phyloP scores from a whole-genome alignment of 92 coral and sea anemone species.

The Siderastrea siderea region DNA sequence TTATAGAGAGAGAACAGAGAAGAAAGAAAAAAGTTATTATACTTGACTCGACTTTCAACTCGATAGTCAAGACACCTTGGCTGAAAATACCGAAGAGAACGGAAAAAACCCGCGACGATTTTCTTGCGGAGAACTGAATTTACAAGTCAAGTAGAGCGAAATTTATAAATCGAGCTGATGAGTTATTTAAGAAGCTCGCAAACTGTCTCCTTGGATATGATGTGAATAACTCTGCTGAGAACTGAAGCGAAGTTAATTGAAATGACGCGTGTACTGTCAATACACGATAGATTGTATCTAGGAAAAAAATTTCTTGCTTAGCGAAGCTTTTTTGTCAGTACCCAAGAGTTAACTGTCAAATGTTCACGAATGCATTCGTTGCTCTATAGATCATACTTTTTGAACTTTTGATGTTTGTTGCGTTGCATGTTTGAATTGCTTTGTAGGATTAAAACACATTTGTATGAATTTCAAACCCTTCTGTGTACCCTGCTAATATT shows the following conservation, averaged over 20 bases:
- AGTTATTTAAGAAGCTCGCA: constrained; percentile 47
- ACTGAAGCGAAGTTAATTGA: constrained; percentile 61
- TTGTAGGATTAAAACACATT: constrained; percentile 82
- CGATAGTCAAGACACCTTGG: constrained; percentile 26
- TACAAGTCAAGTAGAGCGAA: constrained; percentile 31
- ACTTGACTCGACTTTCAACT: constrained; percentile 44
- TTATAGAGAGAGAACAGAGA: constrained; percentile 10
- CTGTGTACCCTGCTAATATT: constrained; percentile 81
- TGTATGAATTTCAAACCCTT: constrained; percentile 79
- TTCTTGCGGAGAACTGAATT: constrained; percentile 40
- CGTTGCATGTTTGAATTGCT: constrained; percentile 75
- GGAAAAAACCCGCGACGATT: constrained; percentile 10
- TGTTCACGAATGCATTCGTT: constrained; percentile 37
- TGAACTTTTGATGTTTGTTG: constrained; percentile 68
- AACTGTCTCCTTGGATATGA: constrained; percentile 22
- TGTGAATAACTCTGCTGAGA: constrained; percentile 27
- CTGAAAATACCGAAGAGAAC: neutral
- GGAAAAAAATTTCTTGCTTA: constrained; percentile 47
- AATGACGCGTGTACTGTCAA: constrained; percentile 60
- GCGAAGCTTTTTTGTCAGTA: constrained; percentile 38
- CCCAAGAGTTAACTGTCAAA: constrained; percentile 21
- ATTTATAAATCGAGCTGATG: constrained; percentile 34
- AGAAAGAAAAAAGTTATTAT: constrained; percentile 3
- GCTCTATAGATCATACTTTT: constrained; percentile 53
- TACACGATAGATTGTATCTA: constrained; percentile 50